A percentile compares a stretch with the other conserved stretches of the same genome.
These are phyloP conservation scores for Xiphophorus couchianus DNA, from an alignment of 2,113 vertebrate genomes.

Conservation along the genomic window DNA sequence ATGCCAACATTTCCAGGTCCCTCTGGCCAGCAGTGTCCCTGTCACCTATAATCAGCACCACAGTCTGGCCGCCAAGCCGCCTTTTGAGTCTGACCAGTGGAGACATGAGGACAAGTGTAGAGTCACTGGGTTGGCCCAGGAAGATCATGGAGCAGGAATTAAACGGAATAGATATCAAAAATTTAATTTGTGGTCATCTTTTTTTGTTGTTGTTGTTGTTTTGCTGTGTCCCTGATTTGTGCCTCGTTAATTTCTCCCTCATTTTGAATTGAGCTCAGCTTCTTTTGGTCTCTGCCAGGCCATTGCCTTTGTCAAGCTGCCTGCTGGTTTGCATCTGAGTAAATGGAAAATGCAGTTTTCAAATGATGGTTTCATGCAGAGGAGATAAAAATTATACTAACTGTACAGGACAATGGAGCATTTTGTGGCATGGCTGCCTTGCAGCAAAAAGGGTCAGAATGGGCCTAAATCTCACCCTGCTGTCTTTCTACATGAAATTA, in stretches of 20 bases:
- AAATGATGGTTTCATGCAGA: not conserved
- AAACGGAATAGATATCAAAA: conserved; percentile 5
- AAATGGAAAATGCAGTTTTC: not conserved
- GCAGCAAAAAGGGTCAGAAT: no score
- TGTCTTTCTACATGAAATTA: not conserved
- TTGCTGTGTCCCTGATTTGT: not conserved
- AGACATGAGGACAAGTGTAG: conserved; percentile 39
- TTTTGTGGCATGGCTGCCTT: not conserved
- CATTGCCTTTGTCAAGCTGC: not conserved
- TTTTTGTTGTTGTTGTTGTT: no score
- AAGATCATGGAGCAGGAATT: conserved; percentile 3
- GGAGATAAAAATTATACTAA: not conserved
- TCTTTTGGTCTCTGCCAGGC: not conserved
- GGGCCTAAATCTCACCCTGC: not conserved
- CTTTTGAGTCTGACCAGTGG: conserved; percentile 33
- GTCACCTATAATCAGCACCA: conserved; percentile 72
- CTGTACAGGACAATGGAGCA: not conserved
- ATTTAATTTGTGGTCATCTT: no score
- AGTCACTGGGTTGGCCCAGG: conserved; percentile 5
- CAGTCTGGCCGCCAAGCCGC: conserved; percentile 51
- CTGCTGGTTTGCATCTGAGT: not conserved
- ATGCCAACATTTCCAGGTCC: conserved; percentile 64
- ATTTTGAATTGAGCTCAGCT: not conserved
- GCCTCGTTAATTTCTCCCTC: not conserved
- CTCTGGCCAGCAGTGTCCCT: conserved; percentile 74